phyloP scores from a whole-genome alignment of 2,113 vertebrate species.

The Gambusia affinis region DNA sequence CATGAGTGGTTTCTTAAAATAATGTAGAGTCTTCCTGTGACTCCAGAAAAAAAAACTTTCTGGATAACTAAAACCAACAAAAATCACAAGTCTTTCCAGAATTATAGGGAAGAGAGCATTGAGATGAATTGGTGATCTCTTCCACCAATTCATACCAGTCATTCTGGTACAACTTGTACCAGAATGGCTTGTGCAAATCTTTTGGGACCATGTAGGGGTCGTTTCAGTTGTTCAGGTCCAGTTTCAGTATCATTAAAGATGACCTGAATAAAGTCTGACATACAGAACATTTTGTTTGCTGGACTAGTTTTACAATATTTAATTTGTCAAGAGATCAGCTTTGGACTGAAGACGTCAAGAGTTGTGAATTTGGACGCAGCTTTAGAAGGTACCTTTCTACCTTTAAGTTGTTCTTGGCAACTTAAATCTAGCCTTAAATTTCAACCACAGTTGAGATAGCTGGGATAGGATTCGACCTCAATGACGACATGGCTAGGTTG shows the following conservation, averaged over 20 bases:
- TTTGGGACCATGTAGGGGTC: background rate
- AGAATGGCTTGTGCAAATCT: no score
- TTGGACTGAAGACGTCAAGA: background rate
- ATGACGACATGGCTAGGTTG: conserved; percentile 21
- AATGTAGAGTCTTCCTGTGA: background rate
- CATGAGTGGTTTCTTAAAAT: background rate
- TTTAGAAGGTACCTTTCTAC: background rate
- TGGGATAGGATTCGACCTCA: background rate
- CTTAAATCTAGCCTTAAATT: no score
- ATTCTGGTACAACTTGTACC: no score
- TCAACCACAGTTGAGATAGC: background rate
- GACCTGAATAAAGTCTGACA: background rate
- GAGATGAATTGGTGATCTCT: no score
- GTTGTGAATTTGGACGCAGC: background rate
- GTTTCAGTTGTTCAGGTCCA: background rate
- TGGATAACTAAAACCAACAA: background rate
- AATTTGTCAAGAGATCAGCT: background rate
- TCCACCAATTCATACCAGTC: no score
- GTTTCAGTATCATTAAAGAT: background rate
- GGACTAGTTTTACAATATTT: background rate
- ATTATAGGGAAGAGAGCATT: background rate
- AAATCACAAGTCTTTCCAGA: no score
- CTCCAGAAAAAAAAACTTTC: background rate
- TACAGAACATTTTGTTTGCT: background rate
- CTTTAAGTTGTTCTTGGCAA: no score